Conservation (phyloP, 1,140 invertebrate genomes). For the Rhopalosiphum padi region DNA sequence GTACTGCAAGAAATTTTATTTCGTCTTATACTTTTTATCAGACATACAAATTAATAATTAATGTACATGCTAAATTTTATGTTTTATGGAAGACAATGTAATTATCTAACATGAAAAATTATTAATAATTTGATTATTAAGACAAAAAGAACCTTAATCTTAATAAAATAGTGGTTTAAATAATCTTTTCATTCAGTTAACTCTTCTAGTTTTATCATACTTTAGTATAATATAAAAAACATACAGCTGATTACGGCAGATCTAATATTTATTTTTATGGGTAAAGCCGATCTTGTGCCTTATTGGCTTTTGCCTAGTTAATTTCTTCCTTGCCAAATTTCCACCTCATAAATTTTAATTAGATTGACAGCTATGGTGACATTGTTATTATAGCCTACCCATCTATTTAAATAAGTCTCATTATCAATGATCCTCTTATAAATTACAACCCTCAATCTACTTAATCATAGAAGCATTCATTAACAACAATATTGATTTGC, state of each 20-base stretch:
- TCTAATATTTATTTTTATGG: background rate
- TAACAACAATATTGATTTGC: background rate
- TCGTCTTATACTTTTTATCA: background rate
- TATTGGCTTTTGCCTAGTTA: background rate
- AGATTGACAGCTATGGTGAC: background rate
- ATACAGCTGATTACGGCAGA: background rate
- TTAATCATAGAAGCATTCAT: background rate
- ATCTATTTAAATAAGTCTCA: background rate
- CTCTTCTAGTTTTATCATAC: background rate
- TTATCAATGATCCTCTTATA: background rate
- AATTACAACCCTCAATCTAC: background rate
- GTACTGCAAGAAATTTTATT: background rate
- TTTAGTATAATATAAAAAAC: background rate
- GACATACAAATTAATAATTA: background rate
- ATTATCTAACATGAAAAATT: background rate
- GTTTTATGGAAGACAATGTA: background rate
- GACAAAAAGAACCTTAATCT: background rate
- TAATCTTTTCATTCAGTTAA: background rate
- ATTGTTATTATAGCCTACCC: background rate
- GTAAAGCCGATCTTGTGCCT: background rate
- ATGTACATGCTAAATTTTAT: background rate
- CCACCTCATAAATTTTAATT: background rate
- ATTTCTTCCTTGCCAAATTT: no score
- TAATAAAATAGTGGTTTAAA: background rate
- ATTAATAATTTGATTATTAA: background rate